These are phyloP conservation scores for Aphaenogaster ashmeadi DNA, from an alignment of 1,140 invertebrate genomes.

Conservation along the genomic window DNA sequence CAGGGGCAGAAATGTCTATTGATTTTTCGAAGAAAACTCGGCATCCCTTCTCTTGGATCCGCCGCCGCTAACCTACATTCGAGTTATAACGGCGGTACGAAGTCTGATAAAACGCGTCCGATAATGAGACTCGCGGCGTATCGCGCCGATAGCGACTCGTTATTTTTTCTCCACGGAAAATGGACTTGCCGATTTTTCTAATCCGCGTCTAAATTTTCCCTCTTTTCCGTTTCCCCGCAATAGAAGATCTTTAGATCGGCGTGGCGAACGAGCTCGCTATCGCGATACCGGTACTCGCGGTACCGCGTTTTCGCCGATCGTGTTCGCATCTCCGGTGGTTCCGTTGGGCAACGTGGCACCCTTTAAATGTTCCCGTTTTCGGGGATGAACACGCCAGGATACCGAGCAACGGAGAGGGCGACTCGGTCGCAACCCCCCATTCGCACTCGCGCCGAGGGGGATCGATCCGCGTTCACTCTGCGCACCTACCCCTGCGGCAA, in stretches of 20 bases:
- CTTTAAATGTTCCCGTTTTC: constrained; percentile 73
- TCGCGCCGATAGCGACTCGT: constrained; percentile 3
- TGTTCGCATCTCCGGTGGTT: constrained; percentile 43
- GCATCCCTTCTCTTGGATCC: constrained; percentile 64
- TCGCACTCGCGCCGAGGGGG: constrained; percentile 76
- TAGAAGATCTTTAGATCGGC: not conserved
- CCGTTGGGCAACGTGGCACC: constrained; percentile 20
- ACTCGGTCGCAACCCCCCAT: constrained; percentile 75
- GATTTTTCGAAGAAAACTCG: constrained; percentile 66
- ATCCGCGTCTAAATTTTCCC: not conserved
- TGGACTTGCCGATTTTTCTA: not conserved
- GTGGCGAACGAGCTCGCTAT: not conserved
- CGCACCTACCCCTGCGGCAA: constrained; percentile 68
- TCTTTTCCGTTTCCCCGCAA: not conserved
- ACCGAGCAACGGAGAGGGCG: constrained; percentile 74
- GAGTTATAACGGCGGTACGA: constrained; percentile 57
- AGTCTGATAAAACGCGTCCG: constrained; percentile 63
- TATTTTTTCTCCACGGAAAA: not conserved
- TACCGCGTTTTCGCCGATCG: constrained; percentile 1
- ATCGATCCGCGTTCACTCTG: constrained; percentile 81
- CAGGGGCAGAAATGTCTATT: constrained; percentile 64
- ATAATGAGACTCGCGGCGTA: constrained; percentile 46
- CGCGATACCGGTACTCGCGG: not conserved
- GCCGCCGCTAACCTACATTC: constrained; percentile 63
- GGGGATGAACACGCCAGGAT: constrained; percentile 74